Evolutionary conservation across 2,888 invertebrate genomes (phyloP).

Genomic region (Serrognathus titanus): DNA sequence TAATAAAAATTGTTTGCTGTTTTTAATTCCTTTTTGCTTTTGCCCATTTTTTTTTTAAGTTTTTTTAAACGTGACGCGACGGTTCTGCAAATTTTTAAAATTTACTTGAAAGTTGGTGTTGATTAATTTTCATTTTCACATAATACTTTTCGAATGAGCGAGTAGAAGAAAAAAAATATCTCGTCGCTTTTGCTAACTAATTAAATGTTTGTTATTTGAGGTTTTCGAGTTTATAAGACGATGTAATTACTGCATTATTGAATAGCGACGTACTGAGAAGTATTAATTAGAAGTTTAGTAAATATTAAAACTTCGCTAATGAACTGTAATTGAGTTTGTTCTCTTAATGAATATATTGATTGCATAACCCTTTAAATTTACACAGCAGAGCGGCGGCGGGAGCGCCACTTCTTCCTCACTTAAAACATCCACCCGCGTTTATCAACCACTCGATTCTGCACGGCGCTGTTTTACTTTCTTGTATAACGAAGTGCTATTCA

Average conservation of each 20-base stretch:
- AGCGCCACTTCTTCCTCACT: constrained; percentile 31
- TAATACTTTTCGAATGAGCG: too few species aligned
- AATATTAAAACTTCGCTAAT: constrained; percentile 49
- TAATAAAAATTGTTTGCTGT: too few species aligned
- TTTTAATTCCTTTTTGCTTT: too few species aligned
- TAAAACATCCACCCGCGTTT: constrained; percentile 30
- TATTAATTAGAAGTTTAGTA: constrained; percentile 49
- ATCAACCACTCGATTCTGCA: constrained; percentile 15
- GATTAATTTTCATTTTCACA: too few species aligned
- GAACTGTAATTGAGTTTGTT: constrained; percentile 49
- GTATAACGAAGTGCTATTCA: constrained; percentile 12
- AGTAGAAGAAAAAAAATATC: constrained; percentile 3
- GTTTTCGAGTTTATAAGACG: constrained; percentile 21
- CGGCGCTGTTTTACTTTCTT: constrained; percentile 7
- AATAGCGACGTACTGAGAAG: constrained; percentile 40
- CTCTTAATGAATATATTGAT: constrained; percentile 49
- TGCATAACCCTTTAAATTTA: constrained; percentile 45
- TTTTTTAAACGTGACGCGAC: neutral
- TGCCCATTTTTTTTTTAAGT: too few species aligned
- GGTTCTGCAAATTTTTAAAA: too few species aligned
- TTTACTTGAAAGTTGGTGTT: too few species aligned
- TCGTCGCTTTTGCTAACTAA: constrained; percentile 2
- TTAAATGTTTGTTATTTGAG: constrained; percentile 19
- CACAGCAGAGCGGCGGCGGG: constrained; percentile 24
- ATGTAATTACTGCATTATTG: constrained; percentile 38